Percentiles rank a stretch among this genome's conserved stretches.
These are phyloP conservation scores for Platalea minor DNA, from an alignment of 2,797 vertebrate species.

Conservation along the genomic window DNA sequence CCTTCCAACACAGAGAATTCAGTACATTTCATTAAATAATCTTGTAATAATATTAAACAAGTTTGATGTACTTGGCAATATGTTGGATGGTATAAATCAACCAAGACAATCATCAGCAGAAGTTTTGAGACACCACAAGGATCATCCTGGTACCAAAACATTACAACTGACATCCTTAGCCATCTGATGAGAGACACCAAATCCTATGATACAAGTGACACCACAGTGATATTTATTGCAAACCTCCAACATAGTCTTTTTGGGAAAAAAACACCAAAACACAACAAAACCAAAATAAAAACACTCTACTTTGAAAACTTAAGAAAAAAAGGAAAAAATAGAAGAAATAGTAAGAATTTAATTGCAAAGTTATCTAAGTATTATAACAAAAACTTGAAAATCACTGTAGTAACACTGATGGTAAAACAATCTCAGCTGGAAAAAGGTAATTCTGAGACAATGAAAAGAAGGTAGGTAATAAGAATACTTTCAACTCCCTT, in stretches of 20 bases:
- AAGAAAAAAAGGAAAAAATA: rapidly evolving
- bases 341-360: neutral
- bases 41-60: neutral
- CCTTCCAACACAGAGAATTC: neutral
- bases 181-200: neutral
- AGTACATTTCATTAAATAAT: neutral
- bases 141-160: neutral
- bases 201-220: neutral
- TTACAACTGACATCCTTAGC: neutral
- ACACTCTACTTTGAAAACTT: neutral
- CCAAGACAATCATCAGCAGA: neutral
- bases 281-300: neutral
- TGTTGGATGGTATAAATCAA: neutral
- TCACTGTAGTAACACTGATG: neutral
- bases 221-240: neutral
- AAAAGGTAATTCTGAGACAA: neutral
- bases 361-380: neutral
- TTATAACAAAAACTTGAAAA: neutral
- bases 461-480: neutral
- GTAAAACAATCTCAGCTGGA: neutral
- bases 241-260: neutral
- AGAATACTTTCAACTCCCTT: neutral
- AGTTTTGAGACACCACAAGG: neutral
- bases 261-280: neutral
- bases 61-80: neutral